Conservation (phyloP, 1,140 invertebrate genomes). For the Calycopis cecrops region DNA sequence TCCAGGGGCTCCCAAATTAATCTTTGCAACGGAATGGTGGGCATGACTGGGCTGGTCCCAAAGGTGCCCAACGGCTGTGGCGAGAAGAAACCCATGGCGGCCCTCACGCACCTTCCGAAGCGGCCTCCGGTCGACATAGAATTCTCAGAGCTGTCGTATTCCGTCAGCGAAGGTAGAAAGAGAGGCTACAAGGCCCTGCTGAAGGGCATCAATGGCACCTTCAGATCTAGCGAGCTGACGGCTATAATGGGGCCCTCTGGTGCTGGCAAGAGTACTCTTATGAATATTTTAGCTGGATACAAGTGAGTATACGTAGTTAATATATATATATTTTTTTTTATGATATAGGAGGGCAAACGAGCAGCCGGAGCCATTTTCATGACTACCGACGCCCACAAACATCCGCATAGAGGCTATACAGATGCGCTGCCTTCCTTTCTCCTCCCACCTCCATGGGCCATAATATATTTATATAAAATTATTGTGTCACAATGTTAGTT, state of each 20-base stretch:
- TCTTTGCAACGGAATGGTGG: conserved; percentile 80
- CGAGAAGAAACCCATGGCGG: conserved; percentile 76
- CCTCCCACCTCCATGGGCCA: no score
- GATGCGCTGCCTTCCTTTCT: no score
- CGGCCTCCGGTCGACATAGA: conserved; percentile 91
- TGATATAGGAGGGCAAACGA: no score
- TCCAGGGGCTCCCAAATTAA: conserved; percentile 80
- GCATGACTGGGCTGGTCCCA: conserved; percentile 75
- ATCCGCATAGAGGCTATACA: no score
- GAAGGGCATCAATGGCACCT: conserved; percentile 89
- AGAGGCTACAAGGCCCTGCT: conserved; percentile 88
- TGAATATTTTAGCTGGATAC: conserved; percentile 93
- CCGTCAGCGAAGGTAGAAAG: conserved; percentile 87
- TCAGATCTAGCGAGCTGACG: conserved; percentile 86
- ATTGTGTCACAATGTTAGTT: no score
- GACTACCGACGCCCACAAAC: no score
- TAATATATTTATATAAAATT: no score
- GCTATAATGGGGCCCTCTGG: conserved; percentile 97
- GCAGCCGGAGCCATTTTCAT: no score
- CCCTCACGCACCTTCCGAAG: conserved; percentile 86
- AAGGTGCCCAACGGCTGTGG: conserved; percentile 82
- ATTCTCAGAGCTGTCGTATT: conserved; percentile 89
- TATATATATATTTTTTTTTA: no score
- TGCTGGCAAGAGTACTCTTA: conserved; percentile 93
- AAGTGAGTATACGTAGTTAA: conserved; percentile 79